These are phyloP conservation scores for Halisarca cf. caerulea DNA, from an alignment of 37 sponge, comb jelly and placozoan species.

Conservation along the genomic window DNA sequence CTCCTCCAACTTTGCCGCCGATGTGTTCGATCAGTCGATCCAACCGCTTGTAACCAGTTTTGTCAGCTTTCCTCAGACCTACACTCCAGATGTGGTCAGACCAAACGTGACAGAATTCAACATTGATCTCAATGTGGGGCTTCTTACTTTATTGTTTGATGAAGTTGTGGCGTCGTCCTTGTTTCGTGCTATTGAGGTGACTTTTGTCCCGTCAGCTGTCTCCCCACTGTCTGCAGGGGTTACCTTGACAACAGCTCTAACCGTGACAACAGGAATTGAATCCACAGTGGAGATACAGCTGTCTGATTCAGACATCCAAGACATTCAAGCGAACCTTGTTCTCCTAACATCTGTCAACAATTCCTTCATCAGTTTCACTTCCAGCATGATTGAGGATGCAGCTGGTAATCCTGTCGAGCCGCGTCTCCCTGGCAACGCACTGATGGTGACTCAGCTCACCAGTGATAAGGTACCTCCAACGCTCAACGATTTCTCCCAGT, in stretches of 20 bases:
- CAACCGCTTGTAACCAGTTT: neutral
- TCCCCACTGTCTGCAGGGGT: slow-evolving; percentile 24
- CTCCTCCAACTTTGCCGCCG: slow-evolving; percentile 56
- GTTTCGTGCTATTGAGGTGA: slow-evolving; percentile 41
- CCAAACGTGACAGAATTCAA: slow-evolving; percentile 75
- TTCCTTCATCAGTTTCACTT: slow-evolving; percentile 70
- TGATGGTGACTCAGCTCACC: slow-evolving; percentile 55
- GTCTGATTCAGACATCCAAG: slow-evolving; percentile 44
- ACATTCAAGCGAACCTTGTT: slow-evolving; percentile 47
- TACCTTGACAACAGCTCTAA: slow-evolving; percentile 26
- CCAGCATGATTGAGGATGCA: slow-evolving; percentile 53
- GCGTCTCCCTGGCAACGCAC: slow-evolving; percentile 58
- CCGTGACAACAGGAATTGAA: slow-evolving; percentile 29
- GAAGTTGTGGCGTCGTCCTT: slow-evolving; percentile 63
- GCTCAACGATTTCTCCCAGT: slow-evolving; percentile 40
- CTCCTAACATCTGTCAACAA: slow-evolving; percentile 53
- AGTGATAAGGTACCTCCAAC: slow-evolving; percentile 60
- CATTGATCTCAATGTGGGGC: slow-evolving; percentile 67
- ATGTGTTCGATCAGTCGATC: slow-evolving; percentile 38
- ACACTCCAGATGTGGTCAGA: slow-evolving; percentile 48
- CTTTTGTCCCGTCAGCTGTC: slow-evolving; percentile 52
- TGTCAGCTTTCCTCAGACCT: neutral
- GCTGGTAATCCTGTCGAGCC: slow-evolving; percentile 45
- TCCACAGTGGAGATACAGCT: slow-evolving; percentile 40
- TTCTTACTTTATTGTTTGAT: slow-evolving; percentile 66